phyloP scores from a whole-genome alignment of 2,888 invertebrate species.

The Chrysotoxum bicinctum region DNA sequence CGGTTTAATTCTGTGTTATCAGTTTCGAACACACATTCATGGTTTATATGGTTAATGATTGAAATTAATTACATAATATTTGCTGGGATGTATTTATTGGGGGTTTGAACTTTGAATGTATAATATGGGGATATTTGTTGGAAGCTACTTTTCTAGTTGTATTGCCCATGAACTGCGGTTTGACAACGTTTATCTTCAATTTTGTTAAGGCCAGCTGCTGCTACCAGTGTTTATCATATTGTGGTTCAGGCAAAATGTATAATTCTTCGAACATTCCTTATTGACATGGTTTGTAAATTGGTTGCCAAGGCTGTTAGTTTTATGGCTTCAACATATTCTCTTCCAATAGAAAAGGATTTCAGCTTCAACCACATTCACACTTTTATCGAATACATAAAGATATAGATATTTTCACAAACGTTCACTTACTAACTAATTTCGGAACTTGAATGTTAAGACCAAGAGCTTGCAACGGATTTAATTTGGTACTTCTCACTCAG shows the following conservation, averaged over 20 bases:
- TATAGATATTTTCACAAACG: too few species aligned
- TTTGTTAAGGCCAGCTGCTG: neutral
- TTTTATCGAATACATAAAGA: too few species aligned
- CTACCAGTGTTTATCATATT: neutral
- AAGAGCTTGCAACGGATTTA: too few species aligned
- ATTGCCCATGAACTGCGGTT: conserved; percentile 4
- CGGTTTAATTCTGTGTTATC: conserved; percentile 10
- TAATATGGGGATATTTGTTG: neutral
- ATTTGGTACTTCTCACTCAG: too few species aligned
- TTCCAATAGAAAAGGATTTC: too few species aligned
- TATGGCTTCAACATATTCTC: too few species aligned
- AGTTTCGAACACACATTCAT: conserved; percentile 1
- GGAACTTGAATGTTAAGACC: too few species aligned
- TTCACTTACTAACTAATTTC: too few species aligned
- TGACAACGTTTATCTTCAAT: conserved; percentile 19
- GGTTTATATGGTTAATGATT: conserved; percentile 8
- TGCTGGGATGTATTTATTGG: conserved; percentile 6
- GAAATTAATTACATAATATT: conserved; percentile 12
- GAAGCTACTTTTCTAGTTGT: neutral
- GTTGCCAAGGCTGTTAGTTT: neutral
- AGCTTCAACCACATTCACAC: too few species aligned
- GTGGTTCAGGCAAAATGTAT: neutral
- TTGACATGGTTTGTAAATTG: neutral
- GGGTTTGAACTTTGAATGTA: neutral
- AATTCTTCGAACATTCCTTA: neutral